Percentiles rank a stretch among this genome's conserved stretches.
These are phyloP conservation scores for Cyphomyrus plagiostoma DNA, from an alignment of 2,113 vertebrate genomes.

Conservation along the genomic window DNA sequence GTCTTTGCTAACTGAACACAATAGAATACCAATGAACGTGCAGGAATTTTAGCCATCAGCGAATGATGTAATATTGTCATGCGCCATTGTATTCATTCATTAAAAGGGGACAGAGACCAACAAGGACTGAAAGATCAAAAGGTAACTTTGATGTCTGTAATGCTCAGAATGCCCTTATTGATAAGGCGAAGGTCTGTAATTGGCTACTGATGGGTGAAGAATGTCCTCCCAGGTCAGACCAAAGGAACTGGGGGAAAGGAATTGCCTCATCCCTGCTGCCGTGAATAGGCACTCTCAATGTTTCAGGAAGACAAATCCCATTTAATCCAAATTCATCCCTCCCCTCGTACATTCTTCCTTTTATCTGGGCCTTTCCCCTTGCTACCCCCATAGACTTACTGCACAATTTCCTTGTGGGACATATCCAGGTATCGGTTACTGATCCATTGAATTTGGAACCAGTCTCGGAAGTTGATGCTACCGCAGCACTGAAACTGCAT, in stretches of 20 bases:
- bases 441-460: conserved; percentile 85
- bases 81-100: neutral
- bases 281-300: neutral
- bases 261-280: neutral
- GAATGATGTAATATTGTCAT: neutral
- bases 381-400: conserved; percentile 61
- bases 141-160: neutral
- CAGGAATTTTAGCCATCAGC: neutral
- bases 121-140: neutral
- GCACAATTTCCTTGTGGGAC: conserved; percentile 67
- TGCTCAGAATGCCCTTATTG: neutral
- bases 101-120: neutral
- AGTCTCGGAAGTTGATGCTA: conserved; percentile 75
- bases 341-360: neutral
- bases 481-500: conserved; percentile 78
- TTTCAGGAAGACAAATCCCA: neutral
- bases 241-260: too few relatives aligned
- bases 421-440: conserved; percentile 77
- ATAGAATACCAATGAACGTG: neutral
- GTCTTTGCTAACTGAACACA: neutral
- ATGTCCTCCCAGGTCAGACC: neutral
- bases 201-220: neutral
- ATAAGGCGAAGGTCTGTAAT: neutral
- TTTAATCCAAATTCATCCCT: neutral
- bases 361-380: neutral